These are phyloP conservation scores for Aphelocoma californica DNA, from an alignment of 2,797 vertebrate species.

Conservation along the genomic window DNA sequence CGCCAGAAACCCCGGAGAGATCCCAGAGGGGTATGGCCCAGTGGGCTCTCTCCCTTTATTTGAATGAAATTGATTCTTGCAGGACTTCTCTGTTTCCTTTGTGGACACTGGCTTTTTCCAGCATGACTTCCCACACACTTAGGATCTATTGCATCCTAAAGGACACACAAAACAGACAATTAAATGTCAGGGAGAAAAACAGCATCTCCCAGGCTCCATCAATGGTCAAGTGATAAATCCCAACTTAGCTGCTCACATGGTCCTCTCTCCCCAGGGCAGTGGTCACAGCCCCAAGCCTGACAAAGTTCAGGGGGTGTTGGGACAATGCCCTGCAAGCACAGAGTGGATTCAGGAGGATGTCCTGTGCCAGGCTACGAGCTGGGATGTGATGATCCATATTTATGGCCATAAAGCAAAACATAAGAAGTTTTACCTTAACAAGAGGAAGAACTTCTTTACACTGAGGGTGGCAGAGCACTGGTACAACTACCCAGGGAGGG, in stretches of 20 bases:
- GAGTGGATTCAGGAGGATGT: not conserved
- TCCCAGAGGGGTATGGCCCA: accelerated
- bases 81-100: no score
- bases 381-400: accelerated
- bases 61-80: not conserved
- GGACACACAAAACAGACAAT: not conserved
- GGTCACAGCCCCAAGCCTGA: not conserved
- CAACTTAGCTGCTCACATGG: accelerated
- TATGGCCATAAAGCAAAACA: not conserved
- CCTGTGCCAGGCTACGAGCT: not conserved
- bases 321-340: not conserved
- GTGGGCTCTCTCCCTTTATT: not conserved
- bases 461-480: not conserved
- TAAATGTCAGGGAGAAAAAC: not conserved
- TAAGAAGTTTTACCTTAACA: not conserved
- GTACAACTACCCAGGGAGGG: not conserved
- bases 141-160: not conserved
- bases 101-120: not conserved
- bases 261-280: no score
- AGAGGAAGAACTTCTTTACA: no score
- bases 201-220: not conserved
- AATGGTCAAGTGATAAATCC: accelerated
- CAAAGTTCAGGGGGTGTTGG: not conserved
- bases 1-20: not conserved
- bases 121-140: accelerated